Evolutionary conservation across 2,888 invertebrate species (phyloP).

Genomic region (Ligdia adustata): DNA sequence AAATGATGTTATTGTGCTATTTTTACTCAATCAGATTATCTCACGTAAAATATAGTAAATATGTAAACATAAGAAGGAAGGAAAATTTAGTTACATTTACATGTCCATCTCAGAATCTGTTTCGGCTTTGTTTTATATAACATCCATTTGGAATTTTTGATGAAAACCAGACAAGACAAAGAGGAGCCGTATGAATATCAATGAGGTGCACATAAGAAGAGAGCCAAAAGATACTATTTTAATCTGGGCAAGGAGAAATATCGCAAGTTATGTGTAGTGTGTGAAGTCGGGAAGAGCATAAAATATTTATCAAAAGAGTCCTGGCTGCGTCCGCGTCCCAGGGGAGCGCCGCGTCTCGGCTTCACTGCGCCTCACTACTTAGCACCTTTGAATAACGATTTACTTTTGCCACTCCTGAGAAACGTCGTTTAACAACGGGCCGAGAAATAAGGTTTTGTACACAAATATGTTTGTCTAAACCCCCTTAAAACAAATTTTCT

Average conservation of each 20-base stretch:
- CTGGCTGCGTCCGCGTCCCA: slow-evolving; percentile 60
- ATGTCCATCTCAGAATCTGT: slow-evolving; percentile 10
- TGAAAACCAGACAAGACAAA: slow-evolving; percentile 38
- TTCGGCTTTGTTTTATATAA: slow-evolving; percentile 27
- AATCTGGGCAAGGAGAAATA: slow-evolving; percentile 64
- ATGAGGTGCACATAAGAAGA: slow-evolving; percentile 52
- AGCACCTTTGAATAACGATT: slow-evolving; percentile 65
- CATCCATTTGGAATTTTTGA: slow-evolving; percentile 37
- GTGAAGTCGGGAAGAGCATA: slow-evolving; percentile 67
- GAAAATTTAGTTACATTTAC: slow-evolving; percentile 10
- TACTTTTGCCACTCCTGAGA: slow-evolving; percentile 44
- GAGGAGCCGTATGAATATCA: slow-evolving; percentile 57
- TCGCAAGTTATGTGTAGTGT: slow-evolving; percentile 63
- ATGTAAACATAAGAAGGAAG: slow-evolving; percentile 56
- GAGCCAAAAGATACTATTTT: slow-evolving; percentile 59
- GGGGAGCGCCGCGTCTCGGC: slow-evolving; percentile 49
- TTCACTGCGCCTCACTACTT: slow-evolving; percentile 59
- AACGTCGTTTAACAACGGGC: slow-evolving; percentile 30
- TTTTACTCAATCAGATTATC: no score
- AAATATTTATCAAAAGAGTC: slow-evolving; percentile 82
- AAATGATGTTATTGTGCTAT: no score
- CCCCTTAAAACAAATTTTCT: no score
- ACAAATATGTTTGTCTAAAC: no score
- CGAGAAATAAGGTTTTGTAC: not conserved
- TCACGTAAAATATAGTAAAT: slow-evolving; percentile 58